Percentiles rank a stretch among this genome's conserved stretches.
Evolutionary conservation across 1,140 invertebrate species (phyloP).

Genomic region (Drosophila bifasciata): DNA sequence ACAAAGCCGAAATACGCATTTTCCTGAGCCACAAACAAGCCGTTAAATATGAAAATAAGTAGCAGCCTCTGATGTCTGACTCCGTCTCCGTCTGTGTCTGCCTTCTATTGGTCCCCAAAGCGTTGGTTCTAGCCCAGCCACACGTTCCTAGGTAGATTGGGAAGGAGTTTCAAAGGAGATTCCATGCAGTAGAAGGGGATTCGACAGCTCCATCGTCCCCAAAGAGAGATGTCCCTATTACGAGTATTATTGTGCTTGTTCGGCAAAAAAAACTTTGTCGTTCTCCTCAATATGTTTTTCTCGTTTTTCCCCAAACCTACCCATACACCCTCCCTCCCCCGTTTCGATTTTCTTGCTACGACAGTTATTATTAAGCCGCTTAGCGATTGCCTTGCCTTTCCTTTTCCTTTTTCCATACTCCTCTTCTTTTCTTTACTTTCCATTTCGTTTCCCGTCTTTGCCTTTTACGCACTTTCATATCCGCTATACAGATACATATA

Average conservation of each 20-base stretch:
- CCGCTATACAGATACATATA: slow-evolving; percentile 27
- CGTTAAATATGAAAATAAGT: slow-evolving; percentile 68
- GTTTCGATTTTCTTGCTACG: slow-evolving; percentile 38
- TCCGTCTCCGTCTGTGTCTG: too few species aligned
- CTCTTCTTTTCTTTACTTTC: neutral
- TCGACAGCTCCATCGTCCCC: too few species aligned
- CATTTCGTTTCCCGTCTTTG: slow-evolving; percentile 27
- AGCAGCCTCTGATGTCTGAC: slow-evolving; percentile 15
- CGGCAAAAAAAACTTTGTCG: slow-evolving; percentile 46
- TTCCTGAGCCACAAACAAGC: slow-evolving; percentile 58
- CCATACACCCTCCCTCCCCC: neutral
- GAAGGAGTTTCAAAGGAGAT: too few species aligned
- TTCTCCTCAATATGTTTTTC: slow-evolving; percentile 57
- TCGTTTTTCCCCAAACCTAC: neutral
- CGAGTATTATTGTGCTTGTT: slow-evolving; percentile 41
- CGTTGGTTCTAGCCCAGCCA: too few species aligned
- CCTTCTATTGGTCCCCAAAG: too few species aligned
- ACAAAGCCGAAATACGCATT: slow-evolving; percentile 36
- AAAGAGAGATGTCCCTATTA: slow-evolving; percentile 30
- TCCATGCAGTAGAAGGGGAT: too few species aligned
- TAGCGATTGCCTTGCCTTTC: slow-evolving; percentile 41
- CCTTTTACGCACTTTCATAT: slow-evolving; percentile 67
- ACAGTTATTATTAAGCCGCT: slow-evolving; percentile 70
- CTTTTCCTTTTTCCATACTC: too few species aligned
- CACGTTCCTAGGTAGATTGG: too few species aligned